These are phyloP conservation scores for Drosophila ohnishii DNA, from an alignment of 1,140 invertebrate genomes.

Conservation along the genomic window DNA sequence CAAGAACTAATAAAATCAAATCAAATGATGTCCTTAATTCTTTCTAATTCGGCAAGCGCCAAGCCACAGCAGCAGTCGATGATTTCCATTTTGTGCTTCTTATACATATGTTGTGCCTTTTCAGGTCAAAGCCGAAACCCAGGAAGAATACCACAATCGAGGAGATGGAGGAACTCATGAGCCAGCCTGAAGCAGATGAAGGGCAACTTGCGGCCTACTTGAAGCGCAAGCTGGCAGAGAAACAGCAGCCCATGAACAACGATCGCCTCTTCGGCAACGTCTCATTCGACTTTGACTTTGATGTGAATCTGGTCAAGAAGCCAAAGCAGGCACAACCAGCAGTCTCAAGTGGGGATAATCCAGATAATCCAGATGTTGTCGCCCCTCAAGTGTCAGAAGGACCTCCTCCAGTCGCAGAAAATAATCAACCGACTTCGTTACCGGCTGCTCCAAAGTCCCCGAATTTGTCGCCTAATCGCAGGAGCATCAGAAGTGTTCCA, in stretches of 20 bases:
- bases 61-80: neutral
- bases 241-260: slow-evolving; percentile 1
- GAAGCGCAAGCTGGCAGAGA: slow-evolving; percentile 26
- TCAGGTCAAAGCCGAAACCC: slow-evolving; percentile 1
- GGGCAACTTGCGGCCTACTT: slow-evolving; percentile 28
- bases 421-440: neutral
- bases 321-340: neutral
- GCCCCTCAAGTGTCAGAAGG: neutral
- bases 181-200: slow-evolving; percentile 6
- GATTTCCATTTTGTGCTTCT: neutral
- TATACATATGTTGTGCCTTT: neutral
- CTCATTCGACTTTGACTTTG: slow-evolving; percentile 49
- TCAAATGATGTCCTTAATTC: neutral
- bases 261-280: slow-evolving; percentile 17
- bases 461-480: slow-evolving; percentile 1
- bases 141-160: slow-evolving; percentile 1
- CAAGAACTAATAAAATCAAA: neutral
- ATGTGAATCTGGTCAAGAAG: slow-evolving; percentile 20
- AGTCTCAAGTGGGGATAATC: neutral
- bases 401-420: too few relatives aligned
- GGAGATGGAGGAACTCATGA: slow-evolving; percentile 48
- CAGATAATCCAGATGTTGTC: neutral
- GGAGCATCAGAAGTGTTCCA: slow-evolving; percentile 43
- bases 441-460: neutral
- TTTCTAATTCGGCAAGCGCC: too few relatives aligned